These are phyloP conservation scores for Oopsacas minuta DNA, from an alignment of 37 sponge, comb jelly and placozoan genomes.

Conservation along the genomic window DNA sequence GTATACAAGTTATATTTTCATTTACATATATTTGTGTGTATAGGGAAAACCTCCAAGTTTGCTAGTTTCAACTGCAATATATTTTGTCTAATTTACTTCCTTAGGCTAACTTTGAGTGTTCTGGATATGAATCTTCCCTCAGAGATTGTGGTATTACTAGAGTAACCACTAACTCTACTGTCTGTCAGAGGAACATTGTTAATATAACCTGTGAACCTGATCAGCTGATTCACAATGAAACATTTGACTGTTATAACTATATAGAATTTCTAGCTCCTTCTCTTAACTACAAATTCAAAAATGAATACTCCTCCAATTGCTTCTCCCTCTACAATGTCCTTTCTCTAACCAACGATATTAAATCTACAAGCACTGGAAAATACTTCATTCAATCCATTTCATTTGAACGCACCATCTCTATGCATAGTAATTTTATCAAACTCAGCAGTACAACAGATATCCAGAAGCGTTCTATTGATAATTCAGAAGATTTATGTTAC, in stretches of 20 bases:
- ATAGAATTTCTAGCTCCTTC: neutral
- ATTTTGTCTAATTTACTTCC: too few relatives aligned
- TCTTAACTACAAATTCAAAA: neutral
- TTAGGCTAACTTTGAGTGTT: neutral
- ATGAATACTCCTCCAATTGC: neutral
- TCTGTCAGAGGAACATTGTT: neutral
- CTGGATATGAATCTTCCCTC: neutral
- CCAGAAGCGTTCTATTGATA: neutral
- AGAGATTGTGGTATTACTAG: neutral
- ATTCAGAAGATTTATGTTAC: neutral
- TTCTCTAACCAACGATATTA: neutral
- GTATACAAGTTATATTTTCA: too few relatives aligned
- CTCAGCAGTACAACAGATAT: neutral
- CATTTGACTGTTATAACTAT: neutral
- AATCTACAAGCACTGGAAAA: neutral
- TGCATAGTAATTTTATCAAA: neutral
- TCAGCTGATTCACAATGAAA: neutral
- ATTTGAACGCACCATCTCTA: neutral
- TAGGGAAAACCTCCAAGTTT: too few relatives aligned
- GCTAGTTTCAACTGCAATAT: too few relatives aligned
- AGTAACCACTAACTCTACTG: neutral
- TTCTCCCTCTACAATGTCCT: neutral
- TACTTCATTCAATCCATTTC: neutral
- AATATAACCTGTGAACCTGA: neutral
- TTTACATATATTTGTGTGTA: too few relatives aligned